A percentile compares a stretch with the other conserved stretches of the same genome.
phyloP scores from a whole-genome alignment of 2,797 vertebrate species.

The Graptemys geographica region DNA sequence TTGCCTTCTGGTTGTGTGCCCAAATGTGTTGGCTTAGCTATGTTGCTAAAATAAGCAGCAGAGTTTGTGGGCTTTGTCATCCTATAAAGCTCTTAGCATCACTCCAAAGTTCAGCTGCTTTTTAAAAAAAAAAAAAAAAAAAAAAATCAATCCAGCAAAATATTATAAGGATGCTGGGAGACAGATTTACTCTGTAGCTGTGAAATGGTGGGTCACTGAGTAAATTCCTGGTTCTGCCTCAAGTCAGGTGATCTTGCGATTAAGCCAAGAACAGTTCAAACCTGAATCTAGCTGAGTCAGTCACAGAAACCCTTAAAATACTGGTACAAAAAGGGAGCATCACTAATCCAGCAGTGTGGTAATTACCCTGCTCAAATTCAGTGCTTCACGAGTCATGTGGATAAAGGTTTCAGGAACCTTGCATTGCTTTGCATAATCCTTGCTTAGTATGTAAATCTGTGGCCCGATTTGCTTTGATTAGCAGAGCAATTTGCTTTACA shows the following conservation, averaged over 20 bases:
- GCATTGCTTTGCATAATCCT: conserved; percentile 72
- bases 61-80: neutral
- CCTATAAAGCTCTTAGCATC: neutral
- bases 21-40: conserved; percentile 1
- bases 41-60: neutral
- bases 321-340: conserved; percentile 44
- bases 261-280: conserved; percentile 40
- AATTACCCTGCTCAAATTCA: conserved; percentile 59
- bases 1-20: conserved; percentile 39
- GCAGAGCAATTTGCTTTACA: conserved; percentile 46
- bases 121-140: neutral
- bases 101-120: neutral
- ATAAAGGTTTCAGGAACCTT: conserved; percentile 64
- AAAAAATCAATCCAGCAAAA: neutral
- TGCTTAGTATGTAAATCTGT: conserved; percentile 31
- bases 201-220: neutral
- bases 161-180: neutral
- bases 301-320: conserved; percentile 59
- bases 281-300: conserved; percentile 58
- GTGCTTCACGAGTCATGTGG: conserved; percentile 44
- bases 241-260: conserved; percentile 53
- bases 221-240: conserved; percentile 2
- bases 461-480: conserved; percentile 63
- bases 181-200: neutral
- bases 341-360: conserved; percentile 57